phyloP scores from a whole-genome alignment of 2,797 vertebrate species.

The Lepus oiostolus region DNA sequence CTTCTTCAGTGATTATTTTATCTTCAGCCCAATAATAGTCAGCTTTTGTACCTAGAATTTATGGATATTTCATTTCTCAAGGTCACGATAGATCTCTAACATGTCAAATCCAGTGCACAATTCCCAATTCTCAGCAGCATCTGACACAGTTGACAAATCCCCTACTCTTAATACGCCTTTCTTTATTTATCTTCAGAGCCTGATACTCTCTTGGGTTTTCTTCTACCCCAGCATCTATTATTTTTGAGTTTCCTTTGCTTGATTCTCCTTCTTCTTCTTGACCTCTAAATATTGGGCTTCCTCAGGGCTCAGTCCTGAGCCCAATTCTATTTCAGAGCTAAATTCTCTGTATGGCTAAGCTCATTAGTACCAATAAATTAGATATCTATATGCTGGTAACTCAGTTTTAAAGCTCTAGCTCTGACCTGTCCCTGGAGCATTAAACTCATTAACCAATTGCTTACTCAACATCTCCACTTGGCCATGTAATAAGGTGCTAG shows the following conservation, averaged over 20 bases:
- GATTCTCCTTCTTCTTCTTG: not conserved
- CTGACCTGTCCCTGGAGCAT: constrained; percentile 44
- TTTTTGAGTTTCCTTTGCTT: constrained; percentile 2
- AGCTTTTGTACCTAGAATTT: not conserved
- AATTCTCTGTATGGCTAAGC: not conserved
- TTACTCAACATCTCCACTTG: constrained; percentile 8
- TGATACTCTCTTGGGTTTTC: not conserved
- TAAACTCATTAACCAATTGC: constrained; percentile 43
- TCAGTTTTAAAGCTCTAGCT: constrained; percentile 53
- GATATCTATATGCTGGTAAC: not conserved
- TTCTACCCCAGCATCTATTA: not conserved
- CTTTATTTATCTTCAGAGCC: not conserved
- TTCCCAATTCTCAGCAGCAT: not conserved
- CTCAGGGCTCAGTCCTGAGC: not conserved
- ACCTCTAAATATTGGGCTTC: constrained; percentile 7
- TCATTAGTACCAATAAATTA: constrained; percentile 32
- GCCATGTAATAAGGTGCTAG: constrained; percentile 21
- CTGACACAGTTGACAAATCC: not conserved
- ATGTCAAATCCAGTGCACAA: constrained; percentile 32
- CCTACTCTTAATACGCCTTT: not conserved
- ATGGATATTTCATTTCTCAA: not conserved
- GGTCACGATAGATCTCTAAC: not conserved
- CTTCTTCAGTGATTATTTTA: constrained; percentile 6
- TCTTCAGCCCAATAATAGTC: not conserved
- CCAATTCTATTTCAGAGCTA: not conserved